A percentile compares a stretch with the other conserved stretches of the same genome.
Evolutionary conservation across 2,797 vertebrate species (phyloP).

Genomic region (Dryobates pubescens): DNA sequence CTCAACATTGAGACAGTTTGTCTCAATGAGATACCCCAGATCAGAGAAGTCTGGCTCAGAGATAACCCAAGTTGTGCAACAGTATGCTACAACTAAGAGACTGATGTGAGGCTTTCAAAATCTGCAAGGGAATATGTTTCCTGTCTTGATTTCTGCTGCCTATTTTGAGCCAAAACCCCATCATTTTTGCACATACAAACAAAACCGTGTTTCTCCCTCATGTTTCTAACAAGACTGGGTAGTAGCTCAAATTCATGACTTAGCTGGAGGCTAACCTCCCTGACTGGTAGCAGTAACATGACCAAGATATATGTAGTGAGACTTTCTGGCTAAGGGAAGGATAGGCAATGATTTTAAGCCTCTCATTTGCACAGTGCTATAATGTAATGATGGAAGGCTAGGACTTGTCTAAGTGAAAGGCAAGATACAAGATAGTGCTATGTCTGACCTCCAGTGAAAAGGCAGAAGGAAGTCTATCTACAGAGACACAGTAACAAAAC

Average conservation of each 20-base stretch:
- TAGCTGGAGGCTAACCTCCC: not conserved
- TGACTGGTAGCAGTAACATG: not conserved
- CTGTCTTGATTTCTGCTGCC: not conserved
- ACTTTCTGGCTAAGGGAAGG: not conserved
- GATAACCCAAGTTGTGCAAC: not conserved
- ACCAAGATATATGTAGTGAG: not conserved
- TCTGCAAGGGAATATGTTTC: not conserved
- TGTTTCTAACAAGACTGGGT: not conserved
- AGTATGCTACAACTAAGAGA: not conserved
- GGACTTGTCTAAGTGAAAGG: not conserved
- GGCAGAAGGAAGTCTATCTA: not conserved
- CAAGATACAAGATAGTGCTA: not conserved
- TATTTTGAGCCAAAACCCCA: not conserved
- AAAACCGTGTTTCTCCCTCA: not conserved
- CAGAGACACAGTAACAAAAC: not conserved
- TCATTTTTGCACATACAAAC: not conserved
- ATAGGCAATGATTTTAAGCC: not conserved
- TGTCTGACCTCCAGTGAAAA: not conserved
- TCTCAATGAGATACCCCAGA: not conserved
- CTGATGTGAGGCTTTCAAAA: not conserved
- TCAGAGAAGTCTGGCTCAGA: not conserved
- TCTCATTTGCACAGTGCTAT: not conserved
- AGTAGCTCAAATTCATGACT: not conserved
- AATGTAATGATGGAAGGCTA: not conserved
- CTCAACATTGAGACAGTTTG: not conserved